Conservation (phyloP, 2,113 vertebrate genomes). For the Motacilla alba region DNA sequence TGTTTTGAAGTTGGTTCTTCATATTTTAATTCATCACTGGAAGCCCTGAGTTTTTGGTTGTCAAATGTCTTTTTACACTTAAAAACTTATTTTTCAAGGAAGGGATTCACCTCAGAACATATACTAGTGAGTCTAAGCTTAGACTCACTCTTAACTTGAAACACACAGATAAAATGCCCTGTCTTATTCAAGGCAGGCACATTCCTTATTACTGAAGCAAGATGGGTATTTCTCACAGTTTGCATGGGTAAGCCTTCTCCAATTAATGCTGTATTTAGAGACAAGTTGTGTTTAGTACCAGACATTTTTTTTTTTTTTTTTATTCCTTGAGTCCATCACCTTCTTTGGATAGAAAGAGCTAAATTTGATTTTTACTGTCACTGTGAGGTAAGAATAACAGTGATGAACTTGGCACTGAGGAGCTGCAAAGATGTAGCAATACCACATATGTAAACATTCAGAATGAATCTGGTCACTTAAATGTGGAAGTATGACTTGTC, state of each 20-base stretch:
- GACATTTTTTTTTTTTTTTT: fast-evolving
- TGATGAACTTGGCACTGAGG: background rate
- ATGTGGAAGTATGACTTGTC: background rate
- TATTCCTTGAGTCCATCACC: background rate
- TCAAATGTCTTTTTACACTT: background rate
- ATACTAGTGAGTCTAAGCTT: background rate
- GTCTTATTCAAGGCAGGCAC: background rate
- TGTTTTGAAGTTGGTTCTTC: background rate
- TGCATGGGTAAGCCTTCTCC: background rate
- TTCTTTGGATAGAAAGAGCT: background rate
- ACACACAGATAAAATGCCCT: background rate
- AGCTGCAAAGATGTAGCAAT: background rate
- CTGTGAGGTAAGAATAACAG: background rate
- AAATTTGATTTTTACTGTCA: background rate
- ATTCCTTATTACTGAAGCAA: background rate
- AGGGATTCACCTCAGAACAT: background rate
- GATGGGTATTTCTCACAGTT: background rate
- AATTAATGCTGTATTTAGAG: background rate
- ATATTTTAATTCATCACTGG: background rate
- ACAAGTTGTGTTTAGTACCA: background rate
- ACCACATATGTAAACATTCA: background rate
- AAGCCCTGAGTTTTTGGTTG: background rate
- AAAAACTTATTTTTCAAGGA: background rate
- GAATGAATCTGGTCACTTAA: conserved; percentile 1
- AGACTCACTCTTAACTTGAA: background rate